These are phyloP conservation scores for Lasiurus borealis DNA, from an alignment of 2,113 vertebrate species.

Conservation along the genomic window DNA sequence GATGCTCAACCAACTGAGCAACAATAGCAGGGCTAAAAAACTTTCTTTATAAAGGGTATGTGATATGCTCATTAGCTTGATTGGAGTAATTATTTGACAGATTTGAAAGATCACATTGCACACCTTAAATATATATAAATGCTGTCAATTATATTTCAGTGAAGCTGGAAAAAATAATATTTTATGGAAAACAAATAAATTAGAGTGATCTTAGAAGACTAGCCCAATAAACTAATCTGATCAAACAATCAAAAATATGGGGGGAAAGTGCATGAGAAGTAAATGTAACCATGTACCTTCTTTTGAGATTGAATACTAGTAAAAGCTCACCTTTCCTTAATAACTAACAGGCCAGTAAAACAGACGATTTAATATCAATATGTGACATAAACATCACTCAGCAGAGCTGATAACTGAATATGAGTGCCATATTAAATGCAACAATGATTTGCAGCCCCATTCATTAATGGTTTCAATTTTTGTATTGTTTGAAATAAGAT, in stretches of 20 bases:
- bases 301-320: not conserved
- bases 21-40: no score
- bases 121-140: not conserved
- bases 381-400: not conserved
- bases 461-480: not conserved
- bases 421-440: not conserved
- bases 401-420: not conserved
- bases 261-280: not conserved
- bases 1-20: no score
- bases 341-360: not conserved
- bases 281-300: not conserved
- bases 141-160: not conserved
- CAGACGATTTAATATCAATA: not conserved
- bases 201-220: conserved; percentile 83
- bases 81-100: not conserved
- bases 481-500: not conserved
- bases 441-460: not conserved
- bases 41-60: no score
- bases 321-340: not conserved
- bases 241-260: conserved; percentile 73
- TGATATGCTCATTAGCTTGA: not conserved
- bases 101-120: not conserved
- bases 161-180: conserved; percentile 61
- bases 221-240: conserved; percentile 86
- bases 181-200: conserved; percentile 85